Evolutionary conservation across 2,888 invertebrate species (phyloP).

Genomic region (Chorisops tibialis): DNA sequence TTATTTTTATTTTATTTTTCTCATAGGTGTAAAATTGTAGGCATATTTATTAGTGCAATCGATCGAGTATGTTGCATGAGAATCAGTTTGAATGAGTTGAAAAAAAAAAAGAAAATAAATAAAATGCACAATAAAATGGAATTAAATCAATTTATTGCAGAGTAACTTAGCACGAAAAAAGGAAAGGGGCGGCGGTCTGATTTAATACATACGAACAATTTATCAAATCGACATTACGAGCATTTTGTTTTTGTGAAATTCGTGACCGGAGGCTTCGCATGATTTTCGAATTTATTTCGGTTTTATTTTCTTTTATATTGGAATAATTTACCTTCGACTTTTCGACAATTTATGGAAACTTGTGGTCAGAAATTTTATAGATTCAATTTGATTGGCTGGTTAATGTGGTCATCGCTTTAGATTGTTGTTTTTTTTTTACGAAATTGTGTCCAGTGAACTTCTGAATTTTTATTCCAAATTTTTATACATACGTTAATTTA

Average conservation of each 20-base stretch:
- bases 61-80: neutral
- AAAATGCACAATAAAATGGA: constrained; percentile 1
- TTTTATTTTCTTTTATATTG: neutral
- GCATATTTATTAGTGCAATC: constrained; percentile 1
- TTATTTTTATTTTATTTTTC: constrained; percentile 9
- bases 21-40: neutral
- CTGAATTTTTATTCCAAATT: too few species aligned
- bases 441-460: too few species aligned
- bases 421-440: too few species aligned
- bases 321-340: constrained; percentile 11
- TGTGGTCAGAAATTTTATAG: constrained; percentile 1
- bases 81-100: neutral
- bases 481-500: too few species aligned
- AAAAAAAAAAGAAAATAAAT: neutral
- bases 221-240: constrained; percentile 17
- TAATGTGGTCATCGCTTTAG: too few species aligned
- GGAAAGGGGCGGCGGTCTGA: constrained; percentile 9
- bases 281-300: neutral
- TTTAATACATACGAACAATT: neutral
- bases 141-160: constrained; percentile 1
- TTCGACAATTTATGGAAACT: constrained; percentile 19
- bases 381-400: neutral
- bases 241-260: constrained; percentile 6
- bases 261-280: constrained; percentile 5
- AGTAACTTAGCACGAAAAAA: neutral